Evolutionary conservation across 2,113 vertebrate genomes (phyloP), one percentile per base, ranked within the genome.

Genomic region (Motacilla tschutschensis): DNA sequence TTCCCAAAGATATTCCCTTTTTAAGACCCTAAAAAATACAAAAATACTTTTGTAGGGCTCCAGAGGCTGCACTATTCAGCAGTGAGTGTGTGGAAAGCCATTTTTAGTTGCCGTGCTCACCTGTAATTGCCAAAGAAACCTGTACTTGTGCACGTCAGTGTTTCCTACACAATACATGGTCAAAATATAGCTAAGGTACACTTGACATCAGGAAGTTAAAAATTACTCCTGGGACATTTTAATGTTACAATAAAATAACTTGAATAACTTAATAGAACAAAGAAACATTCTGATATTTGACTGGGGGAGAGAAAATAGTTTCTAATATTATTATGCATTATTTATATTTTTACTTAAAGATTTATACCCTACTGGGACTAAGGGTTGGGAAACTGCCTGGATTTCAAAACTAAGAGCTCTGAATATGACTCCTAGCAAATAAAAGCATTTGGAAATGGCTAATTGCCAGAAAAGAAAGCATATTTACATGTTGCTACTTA

Each of bases 81-180:
- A 57, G 1, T 5, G 16, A 79, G 14, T n/a, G n/a, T 38, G n/a
- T 58, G 5, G 8, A 58, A 91, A 73, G 21, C 3, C 21, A 24
- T 54, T 75, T 67, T 63, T 72, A 72, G 22, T 69, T 60, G 18
- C 20, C 62, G 35, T 14, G 46, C 7, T 60, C n/a, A 54, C 21
- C n/a, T 64, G 17, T 33, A 71, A 31, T n/a, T 54, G 20, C 12
- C 31, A 54, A 2, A 53, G 31, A 58, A 73, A 51, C 17, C 8
- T 13, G 24, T 62, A 40, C 8, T 2, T 0, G n/a, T 50, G 51
- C 10, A 25, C 4, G 21, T 17, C 16, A 25, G 8, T 1, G 8
- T 47, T 63, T 89, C 26, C 26, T 43, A 26, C 5, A 25, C 13
- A 48, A 43, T 19, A 28, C 0, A 1, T 38, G 51, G 28, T 50